Conservation (phyloP, 2,888 invertebrate species). For the Stenoptilia bipunctidactyla region DNA sequence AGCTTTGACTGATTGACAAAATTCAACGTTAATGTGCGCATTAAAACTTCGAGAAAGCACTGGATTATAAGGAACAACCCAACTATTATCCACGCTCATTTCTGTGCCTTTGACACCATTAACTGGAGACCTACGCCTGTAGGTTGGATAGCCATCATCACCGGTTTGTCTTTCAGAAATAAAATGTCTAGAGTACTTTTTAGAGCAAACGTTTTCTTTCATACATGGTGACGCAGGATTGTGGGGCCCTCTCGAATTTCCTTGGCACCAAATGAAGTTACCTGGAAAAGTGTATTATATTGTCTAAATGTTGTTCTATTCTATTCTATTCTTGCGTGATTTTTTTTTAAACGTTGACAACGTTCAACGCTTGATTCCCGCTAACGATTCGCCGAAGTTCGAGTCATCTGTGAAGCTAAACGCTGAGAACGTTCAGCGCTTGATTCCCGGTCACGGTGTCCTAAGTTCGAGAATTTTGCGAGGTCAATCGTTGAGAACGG, state of each 20-base stretch:
- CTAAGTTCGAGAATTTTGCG: slow-evolving; percentile 3
- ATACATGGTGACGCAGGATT: slow-evolving; percentile 14
- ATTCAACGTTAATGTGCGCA: slow-evolving; percentile 15
- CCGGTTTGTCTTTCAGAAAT: slow-evolving; percentile 23
- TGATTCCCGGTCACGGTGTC: slow-evolving; percentile 4
- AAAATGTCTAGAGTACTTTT: slow-evolving; percentile 22
- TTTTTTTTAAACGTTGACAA: background rate
- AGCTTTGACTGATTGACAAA: slow-evolving; percentile 15
- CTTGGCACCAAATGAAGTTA: slow-evolving; percentile 19
- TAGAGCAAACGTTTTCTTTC: slow-evolving; percentile 29
- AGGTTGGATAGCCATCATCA: slow-evolving; percentile 29
- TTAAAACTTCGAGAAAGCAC: slow-evolving; percentile 14
- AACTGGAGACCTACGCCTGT: slow-evolving; percentile 20
- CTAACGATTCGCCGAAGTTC: slow-evolving; percentile 3
- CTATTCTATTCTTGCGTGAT: too few species aligned
- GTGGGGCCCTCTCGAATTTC: slow-evolving; percentile 8
- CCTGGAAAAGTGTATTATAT: slow-evolving; percentile 17
- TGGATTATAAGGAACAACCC: too few species aligned
- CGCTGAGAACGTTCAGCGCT: slow-evolving; percentile 6
- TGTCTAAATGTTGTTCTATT: too few species aligned
- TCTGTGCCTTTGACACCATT: slow-evolving; percentile 14
- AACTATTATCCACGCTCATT: slow-evolving; percentile 19
- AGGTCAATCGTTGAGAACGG: too few species aligned
- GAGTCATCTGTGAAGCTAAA: slow-evolving; percentile 4
- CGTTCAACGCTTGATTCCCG: background rate